phyloP scores from a whole-genome alignment of 1,140 invertebrate species.

The Nasonia giraulti region DNA sequence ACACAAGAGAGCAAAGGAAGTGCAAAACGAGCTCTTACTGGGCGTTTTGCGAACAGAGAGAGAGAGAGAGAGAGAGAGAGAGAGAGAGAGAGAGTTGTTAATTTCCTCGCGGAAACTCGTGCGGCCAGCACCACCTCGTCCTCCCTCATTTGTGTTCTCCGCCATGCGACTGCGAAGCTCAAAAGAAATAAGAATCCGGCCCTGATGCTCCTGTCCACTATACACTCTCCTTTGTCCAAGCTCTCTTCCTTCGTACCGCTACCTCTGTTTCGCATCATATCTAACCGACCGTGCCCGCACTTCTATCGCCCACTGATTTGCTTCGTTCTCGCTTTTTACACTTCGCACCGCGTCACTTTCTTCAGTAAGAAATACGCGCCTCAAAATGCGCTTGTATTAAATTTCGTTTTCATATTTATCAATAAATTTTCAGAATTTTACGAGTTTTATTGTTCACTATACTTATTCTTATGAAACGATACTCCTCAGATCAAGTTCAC shows the following conservation, averaged over 20 bases:
- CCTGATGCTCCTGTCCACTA: not conserved
- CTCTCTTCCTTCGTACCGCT: not conserved
- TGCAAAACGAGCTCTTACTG: not conserved
- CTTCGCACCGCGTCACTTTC: too few species aligned
- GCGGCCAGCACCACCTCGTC: too few species aligned
- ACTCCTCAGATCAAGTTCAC: too few species aligned
- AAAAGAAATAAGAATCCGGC: not conserved
- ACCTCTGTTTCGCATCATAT: not conserved
- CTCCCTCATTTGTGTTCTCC: not conserved
- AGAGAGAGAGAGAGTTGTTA: too few species aligned
- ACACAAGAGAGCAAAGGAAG: too few species aligned
- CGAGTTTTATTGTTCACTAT: too few species aligned
- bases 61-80: not conserved
- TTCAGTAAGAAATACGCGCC: too few species aligned
- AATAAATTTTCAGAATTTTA: too few species aligned
- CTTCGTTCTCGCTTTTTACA: not conserved
- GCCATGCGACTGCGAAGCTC: not conserved
- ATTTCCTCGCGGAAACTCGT: too few species aligned
- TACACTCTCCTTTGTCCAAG: not conserved
- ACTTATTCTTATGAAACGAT: too few species aligned
- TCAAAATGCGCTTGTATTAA: too few species aligned
- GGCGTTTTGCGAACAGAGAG: not conserved
- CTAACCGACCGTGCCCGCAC: not conserved
- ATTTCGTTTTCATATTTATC: too few species aligned
- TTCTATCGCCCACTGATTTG: not conserved